Evolutionary conservation across 2,888 invertebrate genomes (phyloP).

Genomic region (Archips xylosteana): DNA sequence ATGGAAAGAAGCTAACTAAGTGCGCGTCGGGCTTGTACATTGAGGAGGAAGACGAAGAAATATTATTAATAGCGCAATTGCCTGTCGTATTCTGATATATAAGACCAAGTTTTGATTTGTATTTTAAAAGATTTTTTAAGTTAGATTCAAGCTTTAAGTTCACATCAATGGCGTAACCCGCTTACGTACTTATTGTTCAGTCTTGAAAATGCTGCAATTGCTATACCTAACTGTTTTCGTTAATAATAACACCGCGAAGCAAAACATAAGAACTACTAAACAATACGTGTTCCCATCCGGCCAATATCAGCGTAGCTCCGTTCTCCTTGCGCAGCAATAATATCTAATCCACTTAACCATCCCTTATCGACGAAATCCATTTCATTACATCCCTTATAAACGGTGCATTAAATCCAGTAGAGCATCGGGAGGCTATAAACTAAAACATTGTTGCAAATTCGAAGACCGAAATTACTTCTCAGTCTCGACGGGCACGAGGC

Average conservation of each 20-base stretch:
- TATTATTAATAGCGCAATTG: no score
- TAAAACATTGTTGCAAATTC: constrained; percentile 78
- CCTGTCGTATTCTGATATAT: no score
- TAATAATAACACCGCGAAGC: constrained; percentile 7
- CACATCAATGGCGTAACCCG: background rate
- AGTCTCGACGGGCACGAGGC: constrained; percentile 50
- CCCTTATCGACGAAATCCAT: constrained; percentile 69
- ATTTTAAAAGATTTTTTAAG: no score
- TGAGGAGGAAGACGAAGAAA: no score
- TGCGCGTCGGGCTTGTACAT: no score
- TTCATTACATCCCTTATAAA: constrained; percentile 72
- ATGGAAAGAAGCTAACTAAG: no score
- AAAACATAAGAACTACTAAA: constrained; percentile 12
- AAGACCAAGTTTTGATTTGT: no score
- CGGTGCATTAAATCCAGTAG: constrained; percentile 66
- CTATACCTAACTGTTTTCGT: constrained; percentile 4
- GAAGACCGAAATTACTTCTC: constrained; percentile 54
- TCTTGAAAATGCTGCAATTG: background rate
- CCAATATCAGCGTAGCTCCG: constrained; percentile 41
- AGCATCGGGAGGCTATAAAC: constrained; percentile 67
- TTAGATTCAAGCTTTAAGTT: constrained; percentile 3
- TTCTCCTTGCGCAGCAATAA: constrained; percentile 57
- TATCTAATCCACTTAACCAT: constrained; percentile 74
- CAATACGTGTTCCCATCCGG: constrained; percentile 17
- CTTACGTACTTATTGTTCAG: background rate